phyloP scores from a whole-genome alignment of 2,797 vertebrate genomes.

The Gobio occitaniae region DNA sequence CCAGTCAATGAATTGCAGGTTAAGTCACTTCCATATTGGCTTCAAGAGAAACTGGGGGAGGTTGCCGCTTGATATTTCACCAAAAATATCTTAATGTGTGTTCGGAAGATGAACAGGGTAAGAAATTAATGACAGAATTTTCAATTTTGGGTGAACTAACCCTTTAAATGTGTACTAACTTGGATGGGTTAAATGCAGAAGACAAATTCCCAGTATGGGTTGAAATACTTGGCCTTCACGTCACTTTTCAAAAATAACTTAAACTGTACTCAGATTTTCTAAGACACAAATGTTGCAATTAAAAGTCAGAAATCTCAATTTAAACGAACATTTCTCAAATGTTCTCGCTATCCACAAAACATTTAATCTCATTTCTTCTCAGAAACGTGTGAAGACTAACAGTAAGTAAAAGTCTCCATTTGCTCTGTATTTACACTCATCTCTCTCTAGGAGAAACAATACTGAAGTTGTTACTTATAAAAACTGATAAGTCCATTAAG shows the following conservation, averaged over 20 bases:
- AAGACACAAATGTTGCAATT: background rate
- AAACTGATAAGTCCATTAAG: background rate
- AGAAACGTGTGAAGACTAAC: background rate
- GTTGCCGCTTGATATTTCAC: too few species aligned
- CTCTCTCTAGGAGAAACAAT: background rate
- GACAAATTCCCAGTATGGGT: too few species aligned
- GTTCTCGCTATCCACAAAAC: background rate
- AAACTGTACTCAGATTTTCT: background rate
- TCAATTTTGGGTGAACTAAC: too few species aligned
- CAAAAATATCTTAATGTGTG: too few species aligned
- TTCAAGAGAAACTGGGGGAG: too few species aligned
- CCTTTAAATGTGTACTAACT: background rate
- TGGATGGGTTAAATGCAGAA: background rate
- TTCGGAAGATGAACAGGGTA: too few species aligned
- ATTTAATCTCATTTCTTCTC: background rate
- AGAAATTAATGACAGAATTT: too few species aligned
- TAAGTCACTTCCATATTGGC: too few species aligned
- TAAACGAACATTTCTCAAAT: background rate
- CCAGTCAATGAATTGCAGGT: too few species aligned
- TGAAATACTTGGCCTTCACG: background rate
- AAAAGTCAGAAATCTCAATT: background rate
- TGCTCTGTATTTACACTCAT: background rate
- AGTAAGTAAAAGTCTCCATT: background rate
- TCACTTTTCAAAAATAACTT: too few species aligned
- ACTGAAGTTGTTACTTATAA: background rate